Conservation (phyloP, 2,888 invertebrate genomes). For the Cryptophagus acutangulus region DNA sequence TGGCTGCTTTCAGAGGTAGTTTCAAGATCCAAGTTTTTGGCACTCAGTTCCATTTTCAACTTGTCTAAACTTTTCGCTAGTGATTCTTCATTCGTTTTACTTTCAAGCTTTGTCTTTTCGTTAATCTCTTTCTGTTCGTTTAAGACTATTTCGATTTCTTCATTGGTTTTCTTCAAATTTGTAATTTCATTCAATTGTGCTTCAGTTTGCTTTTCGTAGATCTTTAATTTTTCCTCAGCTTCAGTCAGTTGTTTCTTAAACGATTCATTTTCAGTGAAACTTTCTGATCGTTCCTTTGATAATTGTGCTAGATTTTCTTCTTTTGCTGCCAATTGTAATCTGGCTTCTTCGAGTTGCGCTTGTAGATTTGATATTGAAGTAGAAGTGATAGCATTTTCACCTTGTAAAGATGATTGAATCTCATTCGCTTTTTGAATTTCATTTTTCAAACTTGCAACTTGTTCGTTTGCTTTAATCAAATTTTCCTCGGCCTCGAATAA, state of each 20-base stretch:
- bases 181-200: constrained; percentile 4
- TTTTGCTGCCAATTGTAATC: constrained; percentile 5
- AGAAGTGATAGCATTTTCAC: constrained; percentile 8
- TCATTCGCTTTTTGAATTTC: constrained; percentile 54
- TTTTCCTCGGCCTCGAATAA: constrained; percentile 63
- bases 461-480: constrained; percentile 57
- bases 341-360: constrained; percentile 12
- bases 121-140: constrained; percentile 8
- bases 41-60: constrained; percentile 48
- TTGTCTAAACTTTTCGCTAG: no score
- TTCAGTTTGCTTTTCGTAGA: constrained; percentile 15
- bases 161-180: constrained; percentile 4
- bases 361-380: constrained; percentile 1
- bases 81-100: constrained; percentile 35
- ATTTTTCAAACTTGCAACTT: constrained; percentile 53
- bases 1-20: constrained; percentile 18
- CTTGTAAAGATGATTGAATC: constrained; percentile 37
- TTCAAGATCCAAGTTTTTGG: constrained; percentile 54
- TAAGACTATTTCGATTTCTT: constrained; percentile 10
- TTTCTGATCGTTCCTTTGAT: no score
- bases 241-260: constrained; percentile 23
- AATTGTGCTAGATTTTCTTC: constrained; percentile 7
- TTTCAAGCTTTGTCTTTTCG: constrained; percentile 33
- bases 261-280: constrained; percentile 38
- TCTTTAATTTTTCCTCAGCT: constrained; percentile 21